Evolutionary conservation across 2,797 vertebrate species (phyloP).

Genomic region (Bradypodion ventrale): DNA sequence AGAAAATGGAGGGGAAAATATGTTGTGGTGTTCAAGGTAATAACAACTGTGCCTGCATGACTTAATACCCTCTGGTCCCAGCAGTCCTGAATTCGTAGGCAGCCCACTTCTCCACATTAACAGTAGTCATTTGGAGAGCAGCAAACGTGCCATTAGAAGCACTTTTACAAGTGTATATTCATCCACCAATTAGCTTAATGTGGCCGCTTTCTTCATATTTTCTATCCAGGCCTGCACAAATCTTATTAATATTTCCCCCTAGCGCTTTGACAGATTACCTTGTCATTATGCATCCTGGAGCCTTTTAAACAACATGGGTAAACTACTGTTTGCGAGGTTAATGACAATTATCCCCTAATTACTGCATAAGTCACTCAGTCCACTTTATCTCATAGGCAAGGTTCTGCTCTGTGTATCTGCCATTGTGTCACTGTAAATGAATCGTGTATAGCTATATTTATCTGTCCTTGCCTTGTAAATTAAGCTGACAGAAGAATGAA

Average conservation of each 20-base stretch:
- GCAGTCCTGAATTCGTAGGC: conserved; percentile 85
- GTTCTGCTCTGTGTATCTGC: conserved; percentile 87
- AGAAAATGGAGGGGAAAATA: conserved; percentile 65
- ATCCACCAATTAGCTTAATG: conserved; percentile 99
- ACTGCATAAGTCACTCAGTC: conserved; percentile 92
- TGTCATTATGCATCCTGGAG: conserved; percentile 99
- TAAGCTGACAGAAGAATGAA: conserved; percentile 85
- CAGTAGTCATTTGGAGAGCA: conserved; percentile 90
- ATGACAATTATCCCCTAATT: conserved; percentile 99
- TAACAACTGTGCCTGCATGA: conserved; percentile 77
- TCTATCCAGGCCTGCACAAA: conserved; percentile 94
- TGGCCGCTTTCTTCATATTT: conserved; percentile 95
- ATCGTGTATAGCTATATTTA: conserved; percentile 88
- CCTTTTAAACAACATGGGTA: conserved; percentile 98
- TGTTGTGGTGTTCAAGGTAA: conserved; percentile 75
- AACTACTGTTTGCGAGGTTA: conserved; percentile 99
- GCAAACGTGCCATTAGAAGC: conserved; percentile 99
- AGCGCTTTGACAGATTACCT: conserved; percentile 99
- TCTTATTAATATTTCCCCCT: conserved; percentile 99
- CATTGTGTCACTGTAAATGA: conserved; percentile 84
- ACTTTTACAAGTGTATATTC: conserved; percentile 99
- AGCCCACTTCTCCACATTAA: conserved; percentile 93
- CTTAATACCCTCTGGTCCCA: conserved; percentile 84
- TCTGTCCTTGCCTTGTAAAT: conserved; percentile 86
- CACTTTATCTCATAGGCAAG: conserved; percentile 90